These are phyloP conservation scores for Danaus melanippus DNA, from an alignment of 1,140 invertebrate genomes.

Conservation along the genomic window DNA sequence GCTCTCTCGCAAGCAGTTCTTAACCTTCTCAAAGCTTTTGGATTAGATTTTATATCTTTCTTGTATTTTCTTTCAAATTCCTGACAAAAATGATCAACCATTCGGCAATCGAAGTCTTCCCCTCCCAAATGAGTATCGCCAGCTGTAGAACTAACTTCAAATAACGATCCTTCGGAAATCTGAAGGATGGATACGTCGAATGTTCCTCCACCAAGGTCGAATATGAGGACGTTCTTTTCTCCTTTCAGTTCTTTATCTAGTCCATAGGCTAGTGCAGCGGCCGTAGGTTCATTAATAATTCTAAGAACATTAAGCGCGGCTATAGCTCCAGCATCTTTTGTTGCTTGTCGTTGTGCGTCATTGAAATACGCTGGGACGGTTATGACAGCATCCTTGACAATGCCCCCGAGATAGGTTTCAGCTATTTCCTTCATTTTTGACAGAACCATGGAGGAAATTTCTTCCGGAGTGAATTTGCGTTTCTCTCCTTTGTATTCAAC, in stretches of 20 bases:
- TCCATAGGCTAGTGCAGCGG: slow-evolving; percentile 88
- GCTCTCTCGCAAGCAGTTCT: slow-evolving; percentile 83
- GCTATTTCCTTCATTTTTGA: slow-evolving; percentile 82
- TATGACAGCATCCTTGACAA: slow-evolving; percentile 77
- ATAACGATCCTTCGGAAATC: slow-evolving; percentile 87
- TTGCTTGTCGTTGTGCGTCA: slow-evolving; percentile 78
- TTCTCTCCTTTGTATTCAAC: slow-evolving; percentile 84
- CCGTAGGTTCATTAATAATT: slow-evolving; percentile 88
- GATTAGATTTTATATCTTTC: slow-evolving; percentile 82
- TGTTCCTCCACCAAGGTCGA: slow-evolving; percentile 83
- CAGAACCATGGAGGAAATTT: slow-evolving; percentile 90
- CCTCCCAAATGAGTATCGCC: slow-evolving; percentile 84
- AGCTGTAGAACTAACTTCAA: slow-evolving; percentile 86
- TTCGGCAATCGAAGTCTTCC: slow-evolving; percentile 85
- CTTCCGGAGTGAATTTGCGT: slow-evolving; percentile 86
- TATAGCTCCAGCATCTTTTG: slow-evolving; percentile 84
- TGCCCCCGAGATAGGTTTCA: slow-evolving; percentile 74
- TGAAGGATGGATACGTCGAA: slow-evolving; percentile 91
- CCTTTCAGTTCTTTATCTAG: slow-evolving; percentile 89
- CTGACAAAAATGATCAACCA: slow-evolving; percentile 84
- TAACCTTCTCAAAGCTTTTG: slow-evolving; percentile 83
- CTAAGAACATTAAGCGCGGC: slow-evolving; percentile 85
- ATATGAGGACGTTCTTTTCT: slow-evolving; percentile 82
- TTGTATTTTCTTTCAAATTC: slow-evolving; percentile 91
- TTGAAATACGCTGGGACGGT: slow-evolving; percentile 81